phyloP scores from a whole-genome alignment of 2,888 invertebrate genomes.

The Notodonta dromedarius region DNA sequence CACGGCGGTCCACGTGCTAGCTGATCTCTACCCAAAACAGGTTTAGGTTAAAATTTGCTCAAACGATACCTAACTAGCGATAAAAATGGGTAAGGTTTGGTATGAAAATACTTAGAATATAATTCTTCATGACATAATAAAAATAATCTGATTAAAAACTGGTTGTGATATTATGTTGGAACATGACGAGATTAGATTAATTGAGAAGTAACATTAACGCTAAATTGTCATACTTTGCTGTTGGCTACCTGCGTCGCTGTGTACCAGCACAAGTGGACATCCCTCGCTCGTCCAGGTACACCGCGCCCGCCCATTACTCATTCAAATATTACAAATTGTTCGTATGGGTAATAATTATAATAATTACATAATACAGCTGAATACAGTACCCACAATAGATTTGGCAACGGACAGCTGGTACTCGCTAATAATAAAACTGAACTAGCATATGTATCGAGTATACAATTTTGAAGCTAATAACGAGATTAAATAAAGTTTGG shows the following conservation, averaged over 20 bases:
- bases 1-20: conserved; percentile 28
- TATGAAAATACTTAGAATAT: conserved; percentile 69
- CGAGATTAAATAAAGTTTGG: conserved; percentile 45
- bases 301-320: conserved; percentile 13
- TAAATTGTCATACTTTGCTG: conserved; percentile 7
- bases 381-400: conserved; percentile 56
- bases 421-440: conserved; percentile 39
- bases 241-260: neutral
- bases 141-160: conserved; percentile 71
- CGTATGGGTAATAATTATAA: conserved; percentile 43
- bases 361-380: conserved; percentile 51
- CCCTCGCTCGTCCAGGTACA: no score
- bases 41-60: conserved; percentile 26
- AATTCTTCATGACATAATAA: conserved; percentile 52
- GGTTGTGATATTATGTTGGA: conserved; percentile 46
- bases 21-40: conserved; percentile 21
- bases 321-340: conserved; percentile 36
- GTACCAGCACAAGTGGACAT: neutral
- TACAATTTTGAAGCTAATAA: conserved; percentile 50
- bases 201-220: conserved; percentile 21
- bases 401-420: conserved; percentile 65
- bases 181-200: conserved; percentile 41
- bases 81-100: conserved; percentile 60
- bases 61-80: conserved; percentile 30
- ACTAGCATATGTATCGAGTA: conserved; percentile 57